Conservation (phyloP, 2,113 vertebrate species). For the Elephas maximus region DNA sequence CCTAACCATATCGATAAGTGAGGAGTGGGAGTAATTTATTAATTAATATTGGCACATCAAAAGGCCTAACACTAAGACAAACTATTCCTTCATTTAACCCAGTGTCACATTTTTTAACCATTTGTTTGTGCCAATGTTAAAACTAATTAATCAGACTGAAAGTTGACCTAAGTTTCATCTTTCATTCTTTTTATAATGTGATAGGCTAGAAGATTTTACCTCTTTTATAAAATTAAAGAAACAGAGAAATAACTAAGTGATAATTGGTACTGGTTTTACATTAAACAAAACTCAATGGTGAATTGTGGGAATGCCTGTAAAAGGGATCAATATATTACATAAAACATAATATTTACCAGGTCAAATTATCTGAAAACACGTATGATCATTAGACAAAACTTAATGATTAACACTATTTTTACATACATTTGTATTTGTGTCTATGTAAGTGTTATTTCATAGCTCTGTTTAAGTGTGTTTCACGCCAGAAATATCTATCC, state of each 20-base stretch:
- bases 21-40: neutral
- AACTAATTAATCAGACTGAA: conserved; percentile 43
- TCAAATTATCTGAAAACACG: neutral
- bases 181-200: neutral
- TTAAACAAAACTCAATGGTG: neutral
- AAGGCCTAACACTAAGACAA: neutral
- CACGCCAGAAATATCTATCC: neutral
- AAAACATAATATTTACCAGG: neutral
- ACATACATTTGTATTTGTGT: neutral
- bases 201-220: neutral
- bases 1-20: too few relatives aligned
- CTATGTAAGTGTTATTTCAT: neutral
- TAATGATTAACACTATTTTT: neutral
- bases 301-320: neutral
- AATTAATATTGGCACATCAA: conserved; percentile 21
- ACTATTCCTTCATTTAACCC: neutral
- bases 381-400: neutral
- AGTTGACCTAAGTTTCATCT: neutral
- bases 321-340: neutral
- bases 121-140: neutral
- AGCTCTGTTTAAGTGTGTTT: neutral
- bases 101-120: neutral
- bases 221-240: conserved; percentile 38
- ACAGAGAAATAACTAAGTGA: neutral
- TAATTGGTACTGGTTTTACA: neutral